A percentile compares a stretch with the other conserved stretches of the same genome.
Evolutionary conservation across 2,797 vertebrate genomes (phyloP).

Genomic region (Threskiornis aethiopicus): DNA sequence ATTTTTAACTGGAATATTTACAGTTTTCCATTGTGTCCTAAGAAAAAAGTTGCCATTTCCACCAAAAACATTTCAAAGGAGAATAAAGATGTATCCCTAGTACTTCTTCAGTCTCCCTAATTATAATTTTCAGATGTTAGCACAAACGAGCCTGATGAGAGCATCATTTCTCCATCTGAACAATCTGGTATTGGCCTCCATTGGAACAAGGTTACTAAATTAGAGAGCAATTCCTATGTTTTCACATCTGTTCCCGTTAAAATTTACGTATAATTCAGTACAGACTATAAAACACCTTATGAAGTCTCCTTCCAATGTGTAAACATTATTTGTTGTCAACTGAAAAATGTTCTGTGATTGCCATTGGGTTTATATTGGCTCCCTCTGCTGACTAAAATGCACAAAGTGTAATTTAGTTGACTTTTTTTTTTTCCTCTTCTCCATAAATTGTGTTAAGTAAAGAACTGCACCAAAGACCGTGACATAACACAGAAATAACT

Average conservation of each 20-base stretch:
- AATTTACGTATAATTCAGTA: conserved; percentile 9
- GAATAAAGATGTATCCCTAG: neutral
- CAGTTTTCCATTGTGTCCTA: neutral
- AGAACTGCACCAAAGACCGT: neutral
- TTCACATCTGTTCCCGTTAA: conserved; percentile 11
- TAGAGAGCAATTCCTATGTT: neutral
- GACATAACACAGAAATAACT: neutral
- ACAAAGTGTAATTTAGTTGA: neutral
- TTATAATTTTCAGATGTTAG: neutral
- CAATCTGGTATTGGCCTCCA: neutral
- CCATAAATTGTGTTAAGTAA: neutral
- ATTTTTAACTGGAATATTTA: neutral
- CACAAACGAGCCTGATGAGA: neutral
- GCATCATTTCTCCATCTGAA: neutral
- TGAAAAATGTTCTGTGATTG: neutral
- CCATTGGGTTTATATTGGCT: conserved; percentile 36
- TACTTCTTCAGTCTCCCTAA: neutral
- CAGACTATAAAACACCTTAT: neutral
- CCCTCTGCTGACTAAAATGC: conserved; percentile 36
- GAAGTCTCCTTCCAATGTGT: neutral
- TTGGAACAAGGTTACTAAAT: neutral
- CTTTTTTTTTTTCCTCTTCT: too few species aligned
- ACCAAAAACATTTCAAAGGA: neutral
- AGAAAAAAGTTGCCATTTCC: neutral
- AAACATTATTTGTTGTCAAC: neutral